Evolutionary conservation across 2,113 vertebrate species (phyloP), one percentile per base, ranked within the genome.

Genomic region (Chinchilla lanigera): DNA sequence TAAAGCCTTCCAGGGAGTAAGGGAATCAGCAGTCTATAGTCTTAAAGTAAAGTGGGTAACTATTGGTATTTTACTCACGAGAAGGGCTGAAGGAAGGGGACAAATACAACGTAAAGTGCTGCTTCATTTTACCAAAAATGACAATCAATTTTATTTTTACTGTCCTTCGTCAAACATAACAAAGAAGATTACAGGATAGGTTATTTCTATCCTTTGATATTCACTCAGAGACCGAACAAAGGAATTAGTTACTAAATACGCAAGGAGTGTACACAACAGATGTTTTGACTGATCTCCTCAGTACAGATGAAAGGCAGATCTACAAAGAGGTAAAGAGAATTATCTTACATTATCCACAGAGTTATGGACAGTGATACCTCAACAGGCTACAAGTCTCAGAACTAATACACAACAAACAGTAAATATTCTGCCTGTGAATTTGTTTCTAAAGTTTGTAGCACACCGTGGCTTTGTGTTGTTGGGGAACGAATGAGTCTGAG

Each of bases 111-210:
- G 20, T 19, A 71, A 24, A 95, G 26, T n/a, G 28, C 35, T 90
- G 69, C 41, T 58, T 87, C 52, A 63, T 44, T 95, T 89, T 84
- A 85, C 69, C 22, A 26, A 80, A 80, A 71, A 41, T 85, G 26
- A 67, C 61, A 54, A 85, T 83, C 17, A 73, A 63, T 33, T 83
- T 77, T 93, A 80, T 30, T 93, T 97, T 90, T 89, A 95, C n/a
- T 73, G 84, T 28, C 35, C 35, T 80, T 93, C 71, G 83, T 78
- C 33, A 86, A 97, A 96, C 41, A 93, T 30, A 93, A 47, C 7
- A 92, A 3, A 84, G 47, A 83, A 84, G 13, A 86, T 24, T 52
- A 89, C 0, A 38, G 13, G 24, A 52, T 11, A 89, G 20, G 11
- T 81, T 13, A 92, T 77, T 3, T 28, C 30, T 80, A 33, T 52